Conservation (phyloP, 2,888 invertebrate genomes). For the Habroteleia sp. region DNA sequence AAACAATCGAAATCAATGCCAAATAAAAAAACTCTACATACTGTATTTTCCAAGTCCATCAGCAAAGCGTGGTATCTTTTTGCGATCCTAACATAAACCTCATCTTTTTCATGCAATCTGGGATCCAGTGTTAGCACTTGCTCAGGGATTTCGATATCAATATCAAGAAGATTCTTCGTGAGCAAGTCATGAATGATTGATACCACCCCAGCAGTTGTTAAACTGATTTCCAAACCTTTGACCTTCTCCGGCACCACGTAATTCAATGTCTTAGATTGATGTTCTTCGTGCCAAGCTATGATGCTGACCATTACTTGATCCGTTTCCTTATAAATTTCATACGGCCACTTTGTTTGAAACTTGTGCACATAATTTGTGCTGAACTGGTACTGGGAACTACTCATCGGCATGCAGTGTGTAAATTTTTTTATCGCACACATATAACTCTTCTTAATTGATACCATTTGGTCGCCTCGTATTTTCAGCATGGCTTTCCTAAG, state of each 20-base stretch:
- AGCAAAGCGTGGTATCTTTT: slow-evolving; percentile 79
- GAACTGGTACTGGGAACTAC: slow-evolving; percentile 82
- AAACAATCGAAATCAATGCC: too few species aligned
- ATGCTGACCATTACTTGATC: slow-evolving; percentile 72
- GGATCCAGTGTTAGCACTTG: slow-evolving; percentile 83
- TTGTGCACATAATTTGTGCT: slow-evolving; percentile 79
- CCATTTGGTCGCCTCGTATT: slow-evolving; percentile 84
- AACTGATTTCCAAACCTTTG: slow-evolving; percentile 77
- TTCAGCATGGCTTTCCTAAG: slow-evolving; percentile 84
- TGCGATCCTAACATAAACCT: slow-evolving; percentile 80
- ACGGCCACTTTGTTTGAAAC: slow-evolving; percentile 82
- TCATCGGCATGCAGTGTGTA: slow-evolving; percentile 81
- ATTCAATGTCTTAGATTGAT: slow-evolving; percentile 42
- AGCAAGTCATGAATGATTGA: slow-evolving; percentile 82
- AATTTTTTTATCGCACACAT: slow-evolving; percentile 78
- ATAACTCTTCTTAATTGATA: slow-evolving; percentile 82
- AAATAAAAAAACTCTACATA: slow-evolving; percentile 12
- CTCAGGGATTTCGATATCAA: slow-evolving; percentile 83
- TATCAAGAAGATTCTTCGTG: slow-evolving; percentile 72
- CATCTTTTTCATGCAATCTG: slow-evolving; percentile 81
- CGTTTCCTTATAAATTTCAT: slow-evolving; percentile 80
- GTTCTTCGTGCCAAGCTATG: slow-evolving; percentile 66
- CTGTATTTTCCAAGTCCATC: slow-evolving; percentile 67
- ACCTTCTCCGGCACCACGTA: slow-evolving; percentile 43
- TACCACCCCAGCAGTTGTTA: slow-evolving; percentile 82